Conservation (phyloP, 2,888 invertebrate species). For the Rhamphomyia laevipes region DNA sequence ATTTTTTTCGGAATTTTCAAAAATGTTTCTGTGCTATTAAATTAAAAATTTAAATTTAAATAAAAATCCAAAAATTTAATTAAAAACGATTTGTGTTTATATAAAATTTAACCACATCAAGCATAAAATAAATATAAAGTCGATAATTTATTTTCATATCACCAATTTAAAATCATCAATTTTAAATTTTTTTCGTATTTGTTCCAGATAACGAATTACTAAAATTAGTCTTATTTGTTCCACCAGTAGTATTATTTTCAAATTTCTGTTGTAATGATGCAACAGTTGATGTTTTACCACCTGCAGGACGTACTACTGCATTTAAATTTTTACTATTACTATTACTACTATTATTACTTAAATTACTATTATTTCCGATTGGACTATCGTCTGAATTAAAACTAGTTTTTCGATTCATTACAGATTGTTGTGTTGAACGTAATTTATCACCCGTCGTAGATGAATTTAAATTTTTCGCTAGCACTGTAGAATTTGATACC, state of each 20-base stretch:
- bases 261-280: slow-evolving; percentile 70
- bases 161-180: too few species aligned
- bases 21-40: too few species aligned
- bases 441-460: slow-evolving; percentile 3
- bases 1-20: too few species aligned
- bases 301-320: slow-evolving; percentile 37
- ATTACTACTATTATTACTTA: slow-evolving; percentile 9
- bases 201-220: too few species aligned
- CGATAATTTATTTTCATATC: too few species aligned
- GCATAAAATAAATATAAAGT: too few species aligned
- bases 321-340: slow-evolving; percentile 8
- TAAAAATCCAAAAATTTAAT: too few species aligned
- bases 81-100: too few species aligned
- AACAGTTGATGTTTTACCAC: slow-evolving; percentile 53
- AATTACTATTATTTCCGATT: slow-evolving; percentile 12
- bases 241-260: slow-evolving; percentile 37
- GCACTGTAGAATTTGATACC: slow-evolving; percentile 5
- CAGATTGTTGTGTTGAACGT: slow-evolving; percentile 2
- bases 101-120: too few species aligned
- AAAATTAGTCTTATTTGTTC: neutral
- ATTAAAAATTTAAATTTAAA: too few species aligned
- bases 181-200: too few species aligned
- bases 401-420: neutral
- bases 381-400: neutral
- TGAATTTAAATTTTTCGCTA: neutral